These are phyloP conservation scores for Equus quagga DNA, from an alignment of 2,113 vertebrate species.

Conservation along the genomic window DNA sequence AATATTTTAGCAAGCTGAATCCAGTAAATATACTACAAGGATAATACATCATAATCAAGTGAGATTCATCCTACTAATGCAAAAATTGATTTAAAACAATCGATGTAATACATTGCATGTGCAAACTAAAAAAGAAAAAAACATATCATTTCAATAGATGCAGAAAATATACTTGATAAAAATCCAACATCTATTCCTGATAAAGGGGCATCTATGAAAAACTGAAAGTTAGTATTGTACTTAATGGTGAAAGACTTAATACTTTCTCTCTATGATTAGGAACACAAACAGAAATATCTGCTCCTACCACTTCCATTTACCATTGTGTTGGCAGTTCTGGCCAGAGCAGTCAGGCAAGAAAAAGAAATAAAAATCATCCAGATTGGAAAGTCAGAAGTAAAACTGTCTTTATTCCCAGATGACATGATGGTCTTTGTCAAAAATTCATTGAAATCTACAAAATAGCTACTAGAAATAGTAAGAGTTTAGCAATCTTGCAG, in stretches of 20 bases:
- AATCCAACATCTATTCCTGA: neutral
- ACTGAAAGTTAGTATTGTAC: neutral
- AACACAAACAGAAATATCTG: neutral
- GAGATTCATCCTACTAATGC: neutral
- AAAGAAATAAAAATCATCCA: too few species aligned
- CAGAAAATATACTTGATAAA: neutral
- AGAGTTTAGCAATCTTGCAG: too few species aligned
- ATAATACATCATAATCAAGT: neutral
- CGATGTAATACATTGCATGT: neutral
- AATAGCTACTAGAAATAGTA: too few species aligned
- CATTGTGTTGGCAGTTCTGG: too few species aligned
- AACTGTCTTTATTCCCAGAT: too few species aligned
- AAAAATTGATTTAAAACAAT: neutral
- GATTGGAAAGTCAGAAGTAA: neutral
- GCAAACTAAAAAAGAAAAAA: neutral
- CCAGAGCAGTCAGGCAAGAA: too few species aligned
- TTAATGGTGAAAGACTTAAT: neutral
- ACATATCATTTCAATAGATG: neutral
- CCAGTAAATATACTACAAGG: neutral
- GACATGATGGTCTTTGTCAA: too few species aligned
- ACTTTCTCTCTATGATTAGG: neutral
- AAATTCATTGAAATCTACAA: too few species aligned
- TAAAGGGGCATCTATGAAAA: neutral
- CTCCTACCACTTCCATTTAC: neutral
- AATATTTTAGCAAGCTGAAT: neutral